Evolutionary conservation across 2,888 invertebrate species (phyloP).

Genomic region (Rhaphigaster nebulosa): DNA sequence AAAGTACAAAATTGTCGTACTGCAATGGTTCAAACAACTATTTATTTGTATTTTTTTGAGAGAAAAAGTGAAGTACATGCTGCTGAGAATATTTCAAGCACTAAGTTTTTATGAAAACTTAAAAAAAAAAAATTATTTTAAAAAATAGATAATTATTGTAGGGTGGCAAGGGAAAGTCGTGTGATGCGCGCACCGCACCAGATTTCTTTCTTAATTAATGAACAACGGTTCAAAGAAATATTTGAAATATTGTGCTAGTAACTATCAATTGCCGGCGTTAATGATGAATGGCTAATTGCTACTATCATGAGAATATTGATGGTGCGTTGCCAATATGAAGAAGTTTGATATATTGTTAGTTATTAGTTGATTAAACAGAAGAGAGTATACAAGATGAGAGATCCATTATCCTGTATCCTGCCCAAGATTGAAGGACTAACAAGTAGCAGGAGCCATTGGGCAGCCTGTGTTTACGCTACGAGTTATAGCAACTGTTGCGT

Average conservation of each 20-base stretch:
- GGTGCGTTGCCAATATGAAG: not conserved
- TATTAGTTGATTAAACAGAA: conserved; percentile 25
- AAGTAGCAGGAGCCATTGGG: not conserved
- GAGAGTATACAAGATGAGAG: not conserved
- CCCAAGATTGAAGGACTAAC: not conserved
- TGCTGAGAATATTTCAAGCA: no score
- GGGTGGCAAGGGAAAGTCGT: no score
- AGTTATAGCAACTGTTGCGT: conserved; percentile 28
- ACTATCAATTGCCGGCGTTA: not conserved
- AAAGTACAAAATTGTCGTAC: no score
- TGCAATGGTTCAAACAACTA: no score
- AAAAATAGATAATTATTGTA: no score
- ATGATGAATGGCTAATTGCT: conserved; percentile 10
- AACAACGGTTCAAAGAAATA: not conserved
- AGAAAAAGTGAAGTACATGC: no score
- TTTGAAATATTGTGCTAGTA: not conserved
- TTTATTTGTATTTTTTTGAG: no score
- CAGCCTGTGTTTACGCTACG: not conserved
- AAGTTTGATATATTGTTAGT: not conserved
- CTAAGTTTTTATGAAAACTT: no score
- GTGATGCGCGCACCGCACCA: no score
- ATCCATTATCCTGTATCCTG: conserved; percentile 21
- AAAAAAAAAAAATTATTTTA: no score
- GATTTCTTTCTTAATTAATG: no score
- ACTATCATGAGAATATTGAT: conserved; percentile 20